Evolutionary conservation across 2,113 vertebrate genomes (phyloP).

Genomic region (Cacatua alba): DNA sequence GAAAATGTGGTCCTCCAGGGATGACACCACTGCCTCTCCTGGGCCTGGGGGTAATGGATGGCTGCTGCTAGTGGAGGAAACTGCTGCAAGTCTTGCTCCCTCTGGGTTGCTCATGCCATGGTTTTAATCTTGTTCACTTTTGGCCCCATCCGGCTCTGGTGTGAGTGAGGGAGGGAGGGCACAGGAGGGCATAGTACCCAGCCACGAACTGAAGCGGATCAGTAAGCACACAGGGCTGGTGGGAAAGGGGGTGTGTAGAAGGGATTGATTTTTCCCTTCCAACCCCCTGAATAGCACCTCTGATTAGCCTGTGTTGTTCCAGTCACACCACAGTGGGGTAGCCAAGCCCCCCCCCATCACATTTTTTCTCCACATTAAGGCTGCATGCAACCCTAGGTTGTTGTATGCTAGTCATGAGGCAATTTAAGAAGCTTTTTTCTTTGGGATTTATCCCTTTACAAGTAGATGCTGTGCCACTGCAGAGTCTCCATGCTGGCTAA

Average conservation of each 20-base stretch:
- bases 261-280: background rate
- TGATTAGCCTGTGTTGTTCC: background rate
- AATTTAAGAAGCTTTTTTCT: background rate
- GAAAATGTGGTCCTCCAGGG: background rate
- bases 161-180: background rate
- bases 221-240: background rate
- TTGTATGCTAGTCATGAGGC: background rate
- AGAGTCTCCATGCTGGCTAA: background rate
- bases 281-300: background rate
- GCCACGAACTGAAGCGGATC: background rate
- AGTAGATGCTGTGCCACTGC: background rate
- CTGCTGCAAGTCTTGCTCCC: background rate
- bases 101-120: background rate
- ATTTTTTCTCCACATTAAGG: background rate
- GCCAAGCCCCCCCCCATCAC: background rate
- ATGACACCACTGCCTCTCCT: background rate
- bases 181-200: fast-evolving
- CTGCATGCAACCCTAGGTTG: background rate
- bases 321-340: background rate
- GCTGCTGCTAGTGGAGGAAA: background rate
- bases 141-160: background rate
- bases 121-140: background rate
- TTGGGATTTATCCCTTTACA: background rate
- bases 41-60: background rate
- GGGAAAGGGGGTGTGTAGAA: background rate